Percentiles rank a stretch among this genome's conserved stretches.
Conservation (phyloP, 1,140 invertebrate genomes). For the Phocides pigmalion region DNA sequence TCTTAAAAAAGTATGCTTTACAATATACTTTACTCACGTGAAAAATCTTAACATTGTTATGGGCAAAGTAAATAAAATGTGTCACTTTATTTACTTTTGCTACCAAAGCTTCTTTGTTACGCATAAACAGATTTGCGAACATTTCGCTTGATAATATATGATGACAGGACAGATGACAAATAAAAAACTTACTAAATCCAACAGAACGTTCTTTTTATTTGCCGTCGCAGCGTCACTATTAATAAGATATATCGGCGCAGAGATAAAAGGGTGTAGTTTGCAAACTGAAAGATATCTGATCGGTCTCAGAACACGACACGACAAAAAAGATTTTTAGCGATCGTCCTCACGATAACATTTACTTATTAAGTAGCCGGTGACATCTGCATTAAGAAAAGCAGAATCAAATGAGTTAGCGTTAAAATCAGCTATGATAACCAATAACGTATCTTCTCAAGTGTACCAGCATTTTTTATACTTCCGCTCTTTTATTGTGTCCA, state of each 20-base stretch:
- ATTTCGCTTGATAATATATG: slow-evolving; percentile 26
- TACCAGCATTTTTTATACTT: slow-evolving; percentile 44
- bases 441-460: slow-evolving; percentile 42
- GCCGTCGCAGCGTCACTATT: slow-evolving; percentile 50
- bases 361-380: slow-evolving; percentile 49
- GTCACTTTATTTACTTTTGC: not conserved
- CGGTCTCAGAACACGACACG: slow-evolving; percentile 47
- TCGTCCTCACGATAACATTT: slow-evolving; percentile 57
- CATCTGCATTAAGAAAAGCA: slow-evolving; percentile 58
- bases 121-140: slow-evolving; percentile 14
- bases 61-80: too few species aligned
- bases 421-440: slow-evolving; percentile 24
- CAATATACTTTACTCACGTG: too few species aligned
- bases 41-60: too few species aligned
- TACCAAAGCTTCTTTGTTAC: not conserved
- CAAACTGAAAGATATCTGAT: slow-evolving; percentile 70
- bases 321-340: slow-evolving; percentile 59
- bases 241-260: slow-evolving; percentile 49
- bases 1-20: too few species aligned
- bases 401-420: slow-evolving; percentile 32
- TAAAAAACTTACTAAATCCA: slow-evolving; percentile 19
- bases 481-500: slow-evolving; percentile 36
- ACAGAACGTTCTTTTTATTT: slow-evolving; percentile 40
- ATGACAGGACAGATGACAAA: slow-evolving; percentile 22
- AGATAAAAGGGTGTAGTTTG: slow-evolving; percentile 66